Percentiles rank a stretch among this genome's conserved stretches.
Conservation (phyloP, 1,140 invertebrate genomes). For the Danaus melanippus region DNA sequence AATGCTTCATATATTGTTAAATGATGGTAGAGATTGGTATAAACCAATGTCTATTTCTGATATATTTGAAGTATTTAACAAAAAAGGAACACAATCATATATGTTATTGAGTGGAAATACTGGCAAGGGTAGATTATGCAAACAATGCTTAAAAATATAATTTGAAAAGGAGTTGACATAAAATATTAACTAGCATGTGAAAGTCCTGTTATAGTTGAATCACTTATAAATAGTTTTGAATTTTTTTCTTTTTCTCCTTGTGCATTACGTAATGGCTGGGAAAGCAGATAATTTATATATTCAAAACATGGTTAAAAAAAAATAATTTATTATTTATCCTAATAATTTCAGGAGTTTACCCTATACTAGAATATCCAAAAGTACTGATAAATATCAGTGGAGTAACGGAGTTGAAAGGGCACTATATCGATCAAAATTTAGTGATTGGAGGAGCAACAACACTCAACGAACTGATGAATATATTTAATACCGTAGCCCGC, state of each 20-base stretch:
- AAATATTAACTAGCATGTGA: too few relatives aligned
- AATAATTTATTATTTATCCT: neutral
- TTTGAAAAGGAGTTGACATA: too few relatives aligned
- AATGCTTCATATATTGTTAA: conserved; percentile 37
- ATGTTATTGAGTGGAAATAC: conserved; percentile 74
- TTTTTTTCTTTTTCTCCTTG: neutral
- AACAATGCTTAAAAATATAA: too few relatives aligned
- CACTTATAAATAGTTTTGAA: conserved; percentile 5
- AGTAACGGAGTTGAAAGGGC: conserved; percentile 74
- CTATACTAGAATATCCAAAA: conserved; percentile 43
- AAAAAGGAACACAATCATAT: conserved; percentile 49
- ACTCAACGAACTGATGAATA: conserved; percentile 75
- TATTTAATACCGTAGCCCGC: conserved; percentile 59
- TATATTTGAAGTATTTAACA: conserved; percentile 44
- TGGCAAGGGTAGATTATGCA: conserved; percentile 43
- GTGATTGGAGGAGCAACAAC: conserved; percentile 76
- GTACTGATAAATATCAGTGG: conserved; percentile 79
- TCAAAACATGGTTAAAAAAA: conserved; percentile 4
- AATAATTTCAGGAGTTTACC: conserved; percentile 37
- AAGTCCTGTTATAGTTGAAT: neutral
- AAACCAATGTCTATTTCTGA: conserved; percentile 42
- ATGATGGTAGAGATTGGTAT: conserved; percentile 48
- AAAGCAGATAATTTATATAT: neutral
- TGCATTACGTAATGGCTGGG: neutral
- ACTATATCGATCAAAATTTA: conserved; percentile 75